phyloP scores from a whole-genome alignment of 2,113 vertebrate genomes.

The Anoura caudifer region DNA sequence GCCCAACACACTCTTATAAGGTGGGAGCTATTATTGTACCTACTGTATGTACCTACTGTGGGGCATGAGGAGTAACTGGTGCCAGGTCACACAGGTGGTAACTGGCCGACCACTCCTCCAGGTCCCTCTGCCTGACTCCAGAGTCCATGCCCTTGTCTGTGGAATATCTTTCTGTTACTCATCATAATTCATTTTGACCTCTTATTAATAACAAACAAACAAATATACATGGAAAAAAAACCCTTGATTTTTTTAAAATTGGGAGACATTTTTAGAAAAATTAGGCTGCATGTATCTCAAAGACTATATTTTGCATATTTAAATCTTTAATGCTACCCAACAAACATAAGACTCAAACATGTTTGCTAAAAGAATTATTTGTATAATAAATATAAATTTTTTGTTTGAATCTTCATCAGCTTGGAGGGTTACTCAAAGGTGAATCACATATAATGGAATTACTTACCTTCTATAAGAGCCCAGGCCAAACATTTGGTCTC shows the following conservation, averaged over 20 bases:
- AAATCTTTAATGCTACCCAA: background rate
- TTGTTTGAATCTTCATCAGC: background rate
- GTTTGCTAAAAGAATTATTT: constrained; percentile 33
- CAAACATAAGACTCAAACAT: background rate
- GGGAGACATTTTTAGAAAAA: background rate
- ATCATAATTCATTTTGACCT: background rate
- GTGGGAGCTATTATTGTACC: background rate
- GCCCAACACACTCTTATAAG: background rate
- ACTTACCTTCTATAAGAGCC: constrained; percentile 60
- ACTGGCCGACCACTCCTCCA: background rate
- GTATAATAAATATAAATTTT: constrained; percentile 34
- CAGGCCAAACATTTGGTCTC: constrained; percentile 54
- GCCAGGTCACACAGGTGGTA: background rate
- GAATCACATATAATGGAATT: constrained; percentile 65
- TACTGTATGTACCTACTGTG: background rate
- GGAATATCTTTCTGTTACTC: background rate
- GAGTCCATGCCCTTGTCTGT: background rate
- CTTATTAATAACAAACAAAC: background rate
- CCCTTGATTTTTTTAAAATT: background rate
- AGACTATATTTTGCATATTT: background rate
- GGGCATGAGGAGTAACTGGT: background rate
- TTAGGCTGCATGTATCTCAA: background rate
- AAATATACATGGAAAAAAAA: background rate
- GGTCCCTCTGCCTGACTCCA: background rate
- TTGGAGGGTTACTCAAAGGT: constrained; percentile 56